These are phyloP conservation scores for Sakesphorus luctuosus DNA, from an alignment of 2,113 vertebrate species.

Conservation along the genomic window DNA sequence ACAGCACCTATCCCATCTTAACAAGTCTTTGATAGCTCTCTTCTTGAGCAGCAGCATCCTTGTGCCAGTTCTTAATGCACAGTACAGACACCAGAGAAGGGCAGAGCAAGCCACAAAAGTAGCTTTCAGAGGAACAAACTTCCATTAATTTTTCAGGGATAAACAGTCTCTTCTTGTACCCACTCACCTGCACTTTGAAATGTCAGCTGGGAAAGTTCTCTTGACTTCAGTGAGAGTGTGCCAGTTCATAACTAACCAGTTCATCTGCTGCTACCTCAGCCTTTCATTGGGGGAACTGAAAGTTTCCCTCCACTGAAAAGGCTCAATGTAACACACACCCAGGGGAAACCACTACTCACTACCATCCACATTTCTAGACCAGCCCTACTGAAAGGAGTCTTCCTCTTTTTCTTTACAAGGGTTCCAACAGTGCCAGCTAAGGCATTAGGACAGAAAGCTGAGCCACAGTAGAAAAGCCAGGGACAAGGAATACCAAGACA, in stretches of 20 bases:
- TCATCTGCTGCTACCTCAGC: not conserved
- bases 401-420: not conserved
- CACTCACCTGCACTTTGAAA: not conserved
- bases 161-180: not conserved
- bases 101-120: not conserved
- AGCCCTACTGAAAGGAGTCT: not conserved
- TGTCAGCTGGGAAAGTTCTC: not conserved
- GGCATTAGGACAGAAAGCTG: not conserved
- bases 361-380: not conserved
- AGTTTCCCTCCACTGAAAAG: not conserved
- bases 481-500: not conserved
- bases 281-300: not conserved
- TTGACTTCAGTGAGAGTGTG: not conserved
- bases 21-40: not conserved
- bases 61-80: not conserved
- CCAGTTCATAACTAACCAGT: not conserved
- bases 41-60: not conserved
- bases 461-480: not conserved
- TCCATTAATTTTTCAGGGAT: not conserved
- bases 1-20: not conserved
- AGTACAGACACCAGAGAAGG: not conserved
- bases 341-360: not conserved
- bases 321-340: not conserved
- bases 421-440: not conserved
- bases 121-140: not conserved